Conservation (phyloP, 2,888 invertebrate species). For the Helleia helle region DNA sequence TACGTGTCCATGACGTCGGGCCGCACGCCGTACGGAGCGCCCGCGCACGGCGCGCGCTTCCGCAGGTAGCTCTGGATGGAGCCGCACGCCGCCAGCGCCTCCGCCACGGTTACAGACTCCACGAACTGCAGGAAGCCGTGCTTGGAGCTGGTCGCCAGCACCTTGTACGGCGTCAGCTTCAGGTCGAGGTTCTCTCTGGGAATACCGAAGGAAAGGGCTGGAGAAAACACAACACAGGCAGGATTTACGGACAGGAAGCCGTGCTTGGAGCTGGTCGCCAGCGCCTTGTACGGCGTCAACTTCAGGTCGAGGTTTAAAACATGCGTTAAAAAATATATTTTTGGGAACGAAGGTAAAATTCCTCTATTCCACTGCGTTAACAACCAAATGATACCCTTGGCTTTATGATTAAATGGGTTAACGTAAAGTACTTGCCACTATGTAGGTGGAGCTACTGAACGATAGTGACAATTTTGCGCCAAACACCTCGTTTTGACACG, state of each 20-base stretch:
- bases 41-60: slow-evolving; percentile 91
- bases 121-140: slow-evolving; percentile 98
- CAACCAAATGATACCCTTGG: too few relatives aligned
- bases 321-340: too few relatives aligned
- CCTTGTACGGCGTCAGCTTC: slow-evolving; percentile 92
- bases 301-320: slow-evolving; percentile 98
- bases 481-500: too few relatives aligned
- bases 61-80: slow-evolving; percentile 95
- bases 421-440: not conserved
- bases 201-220: slow-evolving; percentile 5
- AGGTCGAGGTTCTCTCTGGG: slow-evolving; percentile 92
- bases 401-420: too few relatives aligned
- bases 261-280: slow-evolving; percentile 96
- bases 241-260: too few relatives aligned
- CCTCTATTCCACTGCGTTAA: too few relatives aligned
- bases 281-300: slow-evolving; percentile 88
- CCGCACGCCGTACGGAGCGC: slow-evolving; percentile 90
- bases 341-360: too few relatives aligned
- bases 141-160: slow-evolving; percentile 92
- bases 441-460: too few relatives aligned
- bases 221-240: too few relatives aligned
- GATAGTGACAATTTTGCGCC: too few relatives aligned
- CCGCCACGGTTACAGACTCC: slow-evolving; percentile 93
- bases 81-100: slow-evolving; percentile 89
- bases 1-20: slow-evolving; percentile 98